Evolutionary conservation across 2,797 vertebrate species (phyloP).

Genomic region (Pyrocephalus nanus): DNA sequence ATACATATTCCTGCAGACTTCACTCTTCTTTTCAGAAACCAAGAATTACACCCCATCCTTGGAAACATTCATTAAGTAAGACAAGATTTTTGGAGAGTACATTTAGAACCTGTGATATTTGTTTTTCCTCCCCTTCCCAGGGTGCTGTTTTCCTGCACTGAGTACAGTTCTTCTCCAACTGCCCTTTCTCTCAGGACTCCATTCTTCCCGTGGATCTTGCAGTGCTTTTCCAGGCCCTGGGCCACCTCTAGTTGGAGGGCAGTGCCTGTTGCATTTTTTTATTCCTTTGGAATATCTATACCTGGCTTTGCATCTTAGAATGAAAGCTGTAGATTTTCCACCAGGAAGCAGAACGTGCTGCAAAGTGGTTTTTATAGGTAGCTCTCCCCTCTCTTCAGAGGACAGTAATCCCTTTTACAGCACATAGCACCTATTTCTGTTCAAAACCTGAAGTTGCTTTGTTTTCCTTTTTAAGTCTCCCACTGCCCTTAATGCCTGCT

Average conservation of each 20-base stretch:
- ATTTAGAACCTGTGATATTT: not conserved
- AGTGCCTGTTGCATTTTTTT: not conserved
- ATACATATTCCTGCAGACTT: not conserved
- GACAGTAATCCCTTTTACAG: not conserved
- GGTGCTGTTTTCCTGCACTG: fast-evolving
- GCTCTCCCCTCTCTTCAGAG: not conserved
- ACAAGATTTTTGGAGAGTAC: not conserved
- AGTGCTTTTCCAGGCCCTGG: not conserved
- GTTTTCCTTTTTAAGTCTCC: not conserved
- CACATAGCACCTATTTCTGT: not conserved
- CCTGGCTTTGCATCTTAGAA: not conserved
- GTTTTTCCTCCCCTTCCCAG: not conserved
- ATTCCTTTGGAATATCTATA: not conserved
- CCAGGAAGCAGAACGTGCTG: not conserved
- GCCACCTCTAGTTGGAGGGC: not conserved
- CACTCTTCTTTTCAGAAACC: not conserved
- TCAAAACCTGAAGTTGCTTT: not conserved
- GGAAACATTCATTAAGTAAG: not conserved
- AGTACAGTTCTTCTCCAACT: fast-evolving
- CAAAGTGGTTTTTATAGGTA: not conserved
- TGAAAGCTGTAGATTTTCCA: not conserved
- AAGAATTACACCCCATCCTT: not conserved
- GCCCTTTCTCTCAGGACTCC: not conserved
- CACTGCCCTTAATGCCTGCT: not conserved
- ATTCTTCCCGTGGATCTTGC: not conserved